A percentile compares a stretch with the other conserved stretches of the same genome.
Evolutionary conservation across 2,888 invertebrate genomes (phyloP).

Genomic region (Drosophila vallismaia): DNA sequence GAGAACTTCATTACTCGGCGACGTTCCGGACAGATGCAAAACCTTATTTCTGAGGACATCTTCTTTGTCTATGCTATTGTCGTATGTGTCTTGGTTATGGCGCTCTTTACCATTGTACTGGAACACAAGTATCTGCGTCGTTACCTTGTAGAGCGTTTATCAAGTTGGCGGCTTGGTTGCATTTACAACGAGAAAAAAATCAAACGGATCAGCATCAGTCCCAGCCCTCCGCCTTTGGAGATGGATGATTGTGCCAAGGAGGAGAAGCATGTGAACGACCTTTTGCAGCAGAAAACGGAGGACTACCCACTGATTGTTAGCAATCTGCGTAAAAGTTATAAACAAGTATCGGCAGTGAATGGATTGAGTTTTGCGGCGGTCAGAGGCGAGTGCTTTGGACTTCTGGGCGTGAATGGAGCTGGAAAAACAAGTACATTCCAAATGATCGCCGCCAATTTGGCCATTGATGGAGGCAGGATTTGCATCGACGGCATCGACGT

Average conservation of each 20-base stretch:
- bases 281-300: constrained; percentile 18
- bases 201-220: constrained; percentile 5
- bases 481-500: constrained; percentile 84
- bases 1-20: constrained; percentile 78
- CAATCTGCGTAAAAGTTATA: constrained; percentile 87
- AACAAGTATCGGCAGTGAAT: constrained; percentile 86
- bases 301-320: constrained; percentile 86
- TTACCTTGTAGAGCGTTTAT: constrained; percentile 4
- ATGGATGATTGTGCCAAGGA: constrained; percentile 64
- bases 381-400: constrained; percentile 91
- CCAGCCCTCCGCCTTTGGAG: constrained; percentile 9
- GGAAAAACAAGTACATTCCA: constrained; percentile 94
- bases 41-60: constrained; percentile 4
- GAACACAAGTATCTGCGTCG: constrained; percentile 71
- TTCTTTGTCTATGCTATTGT: constrained; percentile 70
- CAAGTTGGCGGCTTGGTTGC: constrained; percentile 48
- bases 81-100: constrained; percentile 50
- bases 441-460: constrained; percentile 90
- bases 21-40: constrained; percentile 38
- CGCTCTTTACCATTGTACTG: constrained; percentile 69
- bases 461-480: constrained; percentile 84
- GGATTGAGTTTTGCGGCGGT: constrained; percentile 88
- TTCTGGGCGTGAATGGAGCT: constrained; percentile 94
- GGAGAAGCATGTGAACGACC: constrained; percentile 57
- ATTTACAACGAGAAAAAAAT: constrained; percentile 37